Conservation (phyloP, 2,113 vertebrate genomes). For the Atlantisia rogersi region DNA sequence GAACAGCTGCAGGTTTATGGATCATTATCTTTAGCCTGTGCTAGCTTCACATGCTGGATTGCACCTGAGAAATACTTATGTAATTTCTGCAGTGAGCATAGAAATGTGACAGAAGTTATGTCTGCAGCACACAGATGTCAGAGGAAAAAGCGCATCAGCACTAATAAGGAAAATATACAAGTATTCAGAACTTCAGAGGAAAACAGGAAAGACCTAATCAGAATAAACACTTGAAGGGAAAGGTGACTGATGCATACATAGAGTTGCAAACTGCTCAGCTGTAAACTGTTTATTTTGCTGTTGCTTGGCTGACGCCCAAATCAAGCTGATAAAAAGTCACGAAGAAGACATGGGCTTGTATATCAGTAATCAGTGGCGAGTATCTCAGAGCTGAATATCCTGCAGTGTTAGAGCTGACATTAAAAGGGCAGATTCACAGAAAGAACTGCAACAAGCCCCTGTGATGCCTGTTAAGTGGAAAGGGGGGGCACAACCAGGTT, state of each 20-base stretch:
- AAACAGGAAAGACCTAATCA: slow-evolving; percentile 58
- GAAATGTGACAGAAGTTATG: not conserved
- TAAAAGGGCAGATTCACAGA: not conserved
- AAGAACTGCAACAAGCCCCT: not conserved
- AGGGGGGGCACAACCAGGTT: not conserved
- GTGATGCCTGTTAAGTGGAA: not conserved
- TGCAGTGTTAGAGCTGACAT: not conserved
- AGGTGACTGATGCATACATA: not conserved
- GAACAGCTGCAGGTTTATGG: slow-evolving; percentile 15
- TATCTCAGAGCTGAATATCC: not conserved
- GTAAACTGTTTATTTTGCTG: not conserved
- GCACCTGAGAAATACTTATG: not conserved
- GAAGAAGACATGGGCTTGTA: not conserved
- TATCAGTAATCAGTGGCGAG: not conserved
- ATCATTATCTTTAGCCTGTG: not conserved
- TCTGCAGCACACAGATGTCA: not conserved
- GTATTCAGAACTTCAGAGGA: not conserved
- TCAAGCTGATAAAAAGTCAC: not conserved
- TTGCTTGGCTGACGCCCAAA: not conserved
- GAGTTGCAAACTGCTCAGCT: not conserved
- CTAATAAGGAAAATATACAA: slow-evolving; percentile 1
- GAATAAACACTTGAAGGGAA: slow-evolving; percentile 14
- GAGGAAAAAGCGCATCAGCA: not conserved
- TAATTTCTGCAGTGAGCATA: not conserved
- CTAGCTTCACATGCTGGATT: not conserved